Conservation (phyloP, 2,888 invertebrate genomes). For the Ashinkailepas kermadecensis region DNA sequence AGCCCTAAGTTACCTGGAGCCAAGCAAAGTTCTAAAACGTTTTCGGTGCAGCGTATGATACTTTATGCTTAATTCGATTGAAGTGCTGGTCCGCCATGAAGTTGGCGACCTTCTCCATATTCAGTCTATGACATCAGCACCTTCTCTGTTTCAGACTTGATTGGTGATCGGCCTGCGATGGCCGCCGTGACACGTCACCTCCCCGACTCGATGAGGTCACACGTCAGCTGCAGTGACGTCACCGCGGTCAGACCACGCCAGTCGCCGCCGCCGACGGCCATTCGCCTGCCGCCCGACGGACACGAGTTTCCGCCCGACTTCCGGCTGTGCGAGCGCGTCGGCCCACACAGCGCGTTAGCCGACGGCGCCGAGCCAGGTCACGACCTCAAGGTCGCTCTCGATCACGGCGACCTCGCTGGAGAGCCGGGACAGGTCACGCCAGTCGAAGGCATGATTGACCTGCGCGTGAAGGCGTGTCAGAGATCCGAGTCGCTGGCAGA, state of each 20-base stretch:
- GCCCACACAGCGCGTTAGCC: conserved; percentile 40
- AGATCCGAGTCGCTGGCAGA: not conserved
- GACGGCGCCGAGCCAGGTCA: not conserved
- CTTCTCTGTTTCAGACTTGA: no score
- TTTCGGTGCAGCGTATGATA: no score
- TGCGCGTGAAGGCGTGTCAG: not conserved
- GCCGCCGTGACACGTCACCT: not conserved
- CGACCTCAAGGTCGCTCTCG: not conserved
- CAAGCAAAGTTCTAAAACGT: no score
- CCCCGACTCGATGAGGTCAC: not conserved
- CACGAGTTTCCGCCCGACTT: conserved; percentile 68
- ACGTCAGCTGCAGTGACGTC: not conserved
- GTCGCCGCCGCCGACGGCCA: conserved; percentile 44
- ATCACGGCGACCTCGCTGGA: not conserved
- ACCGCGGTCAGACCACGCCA: no score
- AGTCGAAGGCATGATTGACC: not conserved
- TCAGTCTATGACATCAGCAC: no score
- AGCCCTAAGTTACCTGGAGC: no score
- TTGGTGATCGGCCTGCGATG: not conserved
- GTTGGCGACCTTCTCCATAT: no score
- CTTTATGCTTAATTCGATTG: no score
- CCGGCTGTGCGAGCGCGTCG: conserved; percentile 42
- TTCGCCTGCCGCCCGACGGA: conserved; percentile 71
- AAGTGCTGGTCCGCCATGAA: no score
- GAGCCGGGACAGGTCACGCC: not conserved